Conservation (phyloP, 2,888 invertebrate genomes). For the Microplitis deprimator region DNA sequence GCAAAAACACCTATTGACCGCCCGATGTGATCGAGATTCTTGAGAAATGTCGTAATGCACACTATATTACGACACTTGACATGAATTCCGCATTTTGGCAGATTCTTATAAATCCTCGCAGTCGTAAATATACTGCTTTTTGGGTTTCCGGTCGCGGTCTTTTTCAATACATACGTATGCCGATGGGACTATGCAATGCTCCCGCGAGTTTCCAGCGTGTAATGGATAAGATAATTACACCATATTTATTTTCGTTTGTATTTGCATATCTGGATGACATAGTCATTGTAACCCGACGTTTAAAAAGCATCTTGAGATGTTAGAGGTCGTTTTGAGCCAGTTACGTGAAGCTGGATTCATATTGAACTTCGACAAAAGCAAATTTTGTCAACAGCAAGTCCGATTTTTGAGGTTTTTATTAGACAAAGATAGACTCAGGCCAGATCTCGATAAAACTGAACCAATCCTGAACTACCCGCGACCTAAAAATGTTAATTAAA, state of each 20-base stretch:
- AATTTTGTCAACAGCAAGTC: constrained; percentile 44
- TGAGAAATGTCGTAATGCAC: too few relatives aligned
- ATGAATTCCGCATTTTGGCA: background rate
- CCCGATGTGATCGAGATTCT: too few relatives aligned
- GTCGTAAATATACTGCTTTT: background rate
- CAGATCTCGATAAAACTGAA: too few relatives aligned
- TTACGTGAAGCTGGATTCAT: constrained; percentile 37
- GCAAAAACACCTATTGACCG: too few relatives aligned
- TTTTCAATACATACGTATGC: background rate
- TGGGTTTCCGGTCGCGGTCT: background rate
- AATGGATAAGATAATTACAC: background rate
- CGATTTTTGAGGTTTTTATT: constrained; percentile 43
- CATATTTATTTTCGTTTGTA: background rate
- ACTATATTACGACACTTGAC: background rate
- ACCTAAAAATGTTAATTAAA: too few relatives aligned
- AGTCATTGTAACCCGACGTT: constrained; percentile 39
- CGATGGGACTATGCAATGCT: background rate
- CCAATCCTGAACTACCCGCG: too few relatives aligned
- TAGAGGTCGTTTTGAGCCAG: constrained; percentile 34
- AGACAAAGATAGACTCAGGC: too few relatives aligned
- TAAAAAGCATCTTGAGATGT: constrained; percentile 33
- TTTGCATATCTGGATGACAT: constrained; percentile 44
- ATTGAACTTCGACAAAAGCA: constrained; percentile 46
- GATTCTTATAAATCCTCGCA: background rate
- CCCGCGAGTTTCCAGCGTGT: background rate